Base-by-base conservation (phyloP, 2,113 vertebrate genomes). In the Nothoprocta pentlandii region DNA sequence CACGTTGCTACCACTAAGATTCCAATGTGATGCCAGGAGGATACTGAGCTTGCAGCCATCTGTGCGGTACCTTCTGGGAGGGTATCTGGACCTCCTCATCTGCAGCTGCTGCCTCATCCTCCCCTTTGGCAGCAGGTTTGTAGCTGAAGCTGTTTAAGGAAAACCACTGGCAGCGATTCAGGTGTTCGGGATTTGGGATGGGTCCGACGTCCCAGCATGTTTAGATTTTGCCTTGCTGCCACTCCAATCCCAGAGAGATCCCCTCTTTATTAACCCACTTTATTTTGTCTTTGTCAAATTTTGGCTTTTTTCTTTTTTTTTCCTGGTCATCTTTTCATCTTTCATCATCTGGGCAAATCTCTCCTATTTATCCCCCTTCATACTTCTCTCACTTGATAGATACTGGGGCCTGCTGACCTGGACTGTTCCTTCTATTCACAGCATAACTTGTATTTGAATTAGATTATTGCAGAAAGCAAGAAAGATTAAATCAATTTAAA, bases 1-100 rank as follows among this genome's bases (percentile, higher is more conserved):
- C 36, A 69, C 73, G 76, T 58, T 85, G 80, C 73, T 96, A 82
- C 69, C 49, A n/a, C 47, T 32, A 73, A 53, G 86, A 64, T 13
- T 92, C 67, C 62, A 70, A n/a, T 51, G 67, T 12, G 67, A 68
- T 49, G 79, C 86, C 49, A 53, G 44, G 58, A 87, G 89, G 88
- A 80, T 32, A 66, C 1, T 10, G 70, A 86, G 80, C 76, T 80
- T 1, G 1, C n/a, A 81, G 83, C 66, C 69, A 58, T 81, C 92
- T 93, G 93, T 76, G 49, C 77, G 59, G 49, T 74, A 85, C 80
- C 90, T 89, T 88, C 77, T 80, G 58, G 4, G 73, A 80, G 39
- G n/a, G 16, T 51, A 59, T 61, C 83, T 89, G 76, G 25, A 47
- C 66, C 42, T 86, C 53, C 49, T 80, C 49, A 56, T 61, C 70